These are phyloP conservation scores for Carcina quercana DNA, from an alignment of 2,888 invertebrate species.

Conservation along the genomic window DNA sequence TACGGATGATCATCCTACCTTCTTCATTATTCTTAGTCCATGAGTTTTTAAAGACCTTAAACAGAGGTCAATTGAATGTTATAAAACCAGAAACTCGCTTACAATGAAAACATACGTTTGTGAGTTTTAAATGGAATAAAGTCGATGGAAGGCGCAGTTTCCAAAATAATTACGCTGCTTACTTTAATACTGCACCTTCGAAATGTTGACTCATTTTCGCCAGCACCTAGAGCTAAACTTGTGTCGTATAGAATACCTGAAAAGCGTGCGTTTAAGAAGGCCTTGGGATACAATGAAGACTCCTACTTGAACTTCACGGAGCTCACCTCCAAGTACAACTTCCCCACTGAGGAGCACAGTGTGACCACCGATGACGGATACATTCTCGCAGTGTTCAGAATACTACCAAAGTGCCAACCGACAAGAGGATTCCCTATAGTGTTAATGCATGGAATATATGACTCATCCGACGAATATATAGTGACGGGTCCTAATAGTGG, in stretches of 20 bases:
- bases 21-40: conserved; percentile 19
- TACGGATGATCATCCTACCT: conserved; percentile 1
- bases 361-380: conserved; percentile 50
- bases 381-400: conserved; percentile 39
- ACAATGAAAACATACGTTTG: conserved; percentile 40
- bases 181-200: conserved; percentile 19
- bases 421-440: conserved; percentile 33
- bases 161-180: conserved; percentile 20
- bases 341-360: conserved; percentile 34
- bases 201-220: conserved; percentile 20
- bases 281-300: conserved; percentile 48
- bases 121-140: conserved; percentile 29
- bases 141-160: conserved; percentile 24
- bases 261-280: conserved; percentile 36
- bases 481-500: conserved; percentile 34
- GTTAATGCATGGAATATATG: conserved; percentile 43
- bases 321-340: conserved; percentile 40
- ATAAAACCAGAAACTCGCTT: conserved; percentile 48
- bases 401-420: conserved; percentile 33
- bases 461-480: conserved; percentile 46
- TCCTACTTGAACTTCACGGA: conserved; percentile 50
- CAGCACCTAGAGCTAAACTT: conserved; percentile 23
- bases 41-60: conserved; percentile 37
- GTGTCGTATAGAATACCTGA: conserved; percentile 39
- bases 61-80: conserved; percentile 53